Evolutionary conservation across 2,888 invertebrate genomes (phyloP), one percentile per base, ranked within the genome.

Genomic region (Metalampra italica): DNA sequence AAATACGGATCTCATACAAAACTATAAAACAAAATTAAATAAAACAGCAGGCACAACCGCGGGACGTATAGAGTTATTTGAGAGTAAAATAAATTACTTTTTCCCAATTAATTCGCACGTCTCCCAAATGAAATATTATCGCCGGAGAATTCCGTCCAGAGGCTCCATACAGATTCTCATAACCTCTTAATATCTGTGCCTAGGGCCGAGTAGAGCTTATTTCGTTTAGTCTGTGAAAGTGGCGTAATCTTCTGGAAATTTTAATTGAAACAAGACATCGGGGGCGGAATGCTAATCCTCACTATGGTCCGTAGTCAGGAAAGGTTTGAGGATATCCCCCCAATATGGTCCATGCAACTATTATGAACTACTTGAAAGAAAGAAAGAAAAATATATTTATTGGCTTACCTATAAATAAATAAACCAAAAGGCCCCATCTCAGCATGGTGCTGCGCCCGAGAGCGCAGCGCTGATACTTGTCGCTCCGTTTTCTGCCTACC

Each of bases 201-300:
- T 34, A 9, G 9, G 3, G 8, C 2, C 9, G 7, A 34, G 34
- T 9, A 34, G 11, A 1, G 34, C 34, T 34, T 11, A 11, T 34
- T 34, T 34, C 11, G 34, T 7, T 34, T 34, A 34, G 34, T 34
- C 34, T 34, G 4, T 7, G 9, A 12, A 32, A 43, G 32, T 32
- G 15, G 32, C n/a, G 43, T 32, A 32, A 43, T 32, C 32, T 43
- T 14, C 9, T 11, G 43, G 8, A 44, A 44, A 44, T 44, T 44
- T 44, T 44, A 44, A 44, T 44, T 44, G 44, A 44, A 44, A 36
- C 44, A 36, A 9, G 34, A 36, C 14, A 15, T 36, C 12, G 7
- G 13, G 36, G 14, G 22, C 22, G 43, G 43, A 29, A 30, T 43
- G 14, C 43, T 43, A 32, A 43, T 41, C 29, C 22, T 8, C 39